These are phyloP conservation scores for Chironomus tepperi DNA, from an alignment of 1,140 invertebrate genomes.

Conservation along the genomic window DNA sequence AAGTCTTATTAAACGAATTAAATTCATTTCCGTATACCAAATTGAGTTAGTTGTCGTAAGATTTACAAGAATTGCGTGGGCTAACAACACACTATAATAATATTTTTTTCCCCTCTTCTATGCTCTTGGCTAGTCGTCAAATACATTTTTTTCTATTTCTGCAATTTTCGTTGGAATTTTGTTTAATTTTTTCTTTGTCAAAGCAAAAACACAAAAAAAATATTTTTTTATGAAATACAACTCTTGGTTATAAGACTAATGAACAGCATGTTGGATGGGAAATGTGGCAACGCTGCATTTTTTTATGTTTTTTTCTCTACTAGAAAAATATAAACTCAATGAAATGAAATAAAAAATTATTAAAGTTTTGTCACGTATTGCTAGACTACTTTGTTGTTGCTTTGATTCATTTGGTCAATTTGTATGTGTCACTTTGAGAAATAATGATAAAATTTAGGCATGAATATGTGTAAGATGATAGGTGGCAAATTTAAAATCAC, in stretches of 20 bases:
- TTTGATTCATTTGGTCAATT: conserved; percentile 1
- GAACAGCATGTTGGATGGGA: neutral
- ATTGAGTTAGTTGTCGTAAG: neutral
- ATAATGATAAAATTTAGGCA: neutral
- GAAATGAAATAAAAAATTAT: conserved; percentile 3
- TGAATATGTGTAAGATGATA: neutral
- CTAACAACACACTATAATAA: neutral
- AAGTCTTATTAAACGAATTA: neutral
- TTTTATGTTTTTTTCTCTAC: neutral
- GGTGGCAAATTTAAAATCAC: too few species aligned
- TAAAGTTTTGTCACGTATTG: neutral
- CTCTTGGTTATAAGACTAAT: neutral
- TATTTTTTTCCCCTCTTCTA: too few species aligned
- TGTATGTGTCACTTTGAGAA: neutral
- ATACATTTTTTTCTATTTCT: neutral
- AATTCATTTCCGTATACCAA: neutral
- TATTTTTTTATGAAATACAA: neutral
- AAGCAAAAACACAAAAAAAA: neutral
- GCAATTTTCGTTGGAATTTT: conserved; percentile 7
- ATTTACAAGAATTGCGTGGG: neutral
- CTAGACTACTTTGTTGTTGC: neutral
- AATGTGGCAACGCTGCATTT: neutral
- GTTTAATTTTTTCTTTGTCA: neutral
- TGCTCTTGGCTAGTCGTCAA: neutral
- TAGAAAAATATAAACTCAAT: neutral